A percentile compares a stretch with the other conserved stretches of the same genome.
Conservation (phyloP, 2,888 invertebrate species). For the Muscina levida region DNA sequence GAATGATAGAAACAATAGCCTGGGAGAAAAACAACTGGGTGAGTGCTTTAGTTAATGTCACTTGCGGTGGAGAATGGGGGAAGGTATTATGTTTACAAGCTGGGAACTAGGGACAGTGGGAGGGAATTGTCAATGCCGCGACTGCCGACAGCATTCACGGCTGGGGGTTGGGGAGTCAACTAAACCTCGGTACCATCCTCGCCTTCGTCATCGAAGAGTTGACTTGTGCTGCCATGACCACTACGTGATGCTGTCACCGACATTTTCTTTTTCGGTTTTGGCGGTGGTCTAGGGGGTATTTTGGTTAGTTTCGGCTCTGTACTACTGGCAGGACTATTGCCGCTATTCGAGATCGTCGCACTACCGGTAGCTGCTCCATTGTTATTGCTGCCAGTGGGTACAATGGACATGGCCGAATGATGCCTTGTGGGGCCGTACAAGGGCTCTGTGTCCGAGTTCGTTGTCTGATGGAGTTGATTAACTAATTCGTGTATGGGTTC, state of each 20-base stretch:
- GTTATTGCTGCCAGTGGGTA: slow-evolving; percentile 70
- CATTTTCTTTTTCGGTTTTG: slow-evolving; percentile 92
- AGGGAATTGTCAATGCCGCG: slow-evolving; percentile 29
- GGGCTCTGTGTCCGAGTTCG: slow-evolving; percentile 76
- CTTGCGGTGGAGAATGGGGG: slow-evolving; percentile 30
- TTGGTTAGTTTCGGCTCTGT: slow-evolving; percentile 81
- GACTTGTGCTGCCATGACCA: slow-evolving; percentile 83
- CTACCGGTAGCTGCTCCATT: slow-evolving; percentile 85
- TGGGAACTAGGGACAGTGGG: slow-evolving; percentile 62
- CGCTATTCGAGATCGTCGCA: slow-evolving; percentile 74
- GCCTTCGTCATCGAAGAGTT: slow-evolving; percentile 92
- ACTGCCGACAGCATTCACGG: slow-evolving; percentile 32
- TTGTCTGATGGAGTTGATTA: slow-evolving; percentile 70
- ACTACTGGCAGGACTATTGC: slow-evolving; percentile 42
- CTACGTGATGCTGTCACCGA: slow-evolving; percentile 82
- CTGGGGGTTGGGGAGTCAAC: slow-evolving; percentile 70
- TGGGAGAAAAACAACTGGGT: not conserved
- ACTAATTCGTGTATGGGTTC: slow-evolving; percentile 78
- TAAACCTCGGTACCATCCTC: slow-evolving; percentile 94
- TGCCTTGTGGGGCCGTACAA: slow-evolving; percentile 75
- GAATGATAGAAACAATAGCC: not conserved
- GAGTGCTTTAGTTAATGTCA: slow-evolving; percentile 9
- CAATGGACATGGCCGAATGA: slow-evolving; percentile 75
- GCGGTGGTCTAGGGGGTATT: slow-evolving; percentile 90
- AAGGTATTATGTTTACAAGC: slow-evolving; percentile 59